Evolutionary conservation across 2,888 invertebrate species (phyloP), one percentile per base, ranked within the genome.

Genomic region (Volucella inanis): DNA sequence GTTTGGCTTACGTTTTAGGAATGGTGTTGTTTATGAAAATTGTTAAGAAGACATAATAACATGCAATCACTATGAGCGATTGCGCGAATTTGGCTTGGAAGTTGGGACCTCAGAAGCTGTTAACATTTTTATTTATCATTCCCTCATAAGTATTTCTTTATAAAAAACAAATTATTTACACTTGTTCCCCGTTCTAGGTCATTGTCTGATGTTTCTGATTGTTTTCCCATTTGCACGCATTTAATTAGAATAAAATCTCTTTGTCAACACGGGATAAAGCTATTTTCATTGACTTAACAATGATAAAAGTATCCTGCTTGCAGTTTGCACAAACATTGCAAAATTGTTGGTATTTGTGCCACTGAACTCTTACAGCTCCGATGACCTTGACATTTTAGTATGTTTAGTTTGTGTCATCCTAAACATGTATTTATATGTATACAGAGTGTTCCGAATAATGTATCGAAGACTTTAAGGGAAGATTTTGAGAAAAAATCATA

Each of bases 1-100:
- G 9, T 3, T 70, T 45, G 52, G 43, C 55, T 11, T 87, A 90
- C 89, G 88, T 94, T 94, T 50, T 93, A 97, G 96, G 95, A 93
- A 98, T 98, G 97, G 96, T 98, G 68, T 93, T 98, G 50, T 97
- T 98, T 90, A 98, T 98, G 97, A 97, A 96, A 93, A 94, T 98
- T 54, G 96, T 97, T 93, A 97, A 95, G 91, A 97, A 97, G 91
- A 94, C 81, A 10, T 85, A 71, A 75, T 31, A 14, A 22, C n/a
- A n/a, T 1, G 45, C 8, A 38, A 12, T 3, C 10, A 49, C 0
- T 55, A n/a, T 57, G 6, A 22, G 47, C 47, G 15, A 45, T 45
- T 38, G 62, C 18, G 64, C 45, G 68, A 38, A 31, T 15, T 72
- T 67, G 18, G 55, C 15, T 62, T 43, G 14, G 11, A 39, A 45